Conservation (phyloP, 2,888 invertebrate species). For the Hirtodrosophila cameraria region DNA sequence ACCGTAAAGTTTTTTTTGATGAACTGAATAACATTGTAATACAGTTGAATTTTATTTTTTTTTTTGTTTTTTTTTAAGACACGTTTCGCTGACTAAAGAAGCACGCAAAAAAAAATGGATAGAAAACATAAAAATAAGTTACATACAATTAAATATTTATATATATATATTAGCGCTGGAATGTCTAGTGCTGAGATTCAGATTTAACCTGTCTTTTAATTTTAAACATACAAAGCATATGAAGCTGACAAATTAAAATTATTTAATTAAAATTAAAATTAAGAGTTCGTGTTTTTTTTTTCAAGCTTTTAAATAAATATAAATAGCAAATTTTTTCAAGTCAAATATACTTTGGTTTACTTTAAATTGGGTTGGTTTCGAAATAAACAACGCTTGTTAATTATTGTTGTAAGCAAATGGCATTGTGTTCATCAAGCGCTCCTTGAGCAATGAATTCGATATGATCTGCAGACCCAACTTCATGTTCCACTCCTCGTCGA, state of each 20-base stretch:
- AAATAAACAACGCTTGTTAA: slow-evolving; percentile 44
- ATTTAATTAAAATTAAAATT: slow-evolving; percentile 13
- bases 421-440: slow-evolving; percentile 83
- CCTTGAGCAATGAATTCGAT: slow-evolving; percentile 83
- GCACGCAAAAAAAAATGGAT: slow-evolving; percentile 41
- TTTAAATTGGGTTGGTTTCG: not conserved
- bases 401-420: slow-evolving; percentile 84
- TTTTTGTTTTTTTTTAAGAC: slow-evolving; percentile 56
- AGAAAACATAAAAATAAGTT: slow-evolving; percentile 43
- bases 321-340: slow-evolving; percentile 22
- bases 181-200: slow-evolving; percentile 47
- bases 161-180: slow-evolving; percentile 30
- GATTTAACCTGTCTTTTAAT: not conserved
- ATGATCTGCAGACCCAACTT: slow-evolving; percentile 84
- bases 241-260: slow-evolving; percentile 42
- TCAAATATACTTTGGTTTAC: slow-evolving; percentile 46
- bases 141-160: slow-evolving; percentile 19
- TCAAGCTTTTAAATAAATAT: slow-evolving; percentile 42
- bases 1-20: slow-evolving; percentile 34
- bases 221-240: slow-evolving; percentile 18
- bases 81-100: slow-evolving; percentile 63
- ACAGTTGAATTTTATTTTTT: slow-evolving; percentile 37
- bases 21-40: slow-evolving; percentile 66
- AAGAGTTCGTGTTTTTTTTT: slow-evolving; percentile 6
- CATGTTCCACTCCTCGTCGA: slow-evolving; percentile 84